Conservation (phyloP, 2,888 invertebrate genomes). For the Hirtodrosophila trivittata region DNA sequence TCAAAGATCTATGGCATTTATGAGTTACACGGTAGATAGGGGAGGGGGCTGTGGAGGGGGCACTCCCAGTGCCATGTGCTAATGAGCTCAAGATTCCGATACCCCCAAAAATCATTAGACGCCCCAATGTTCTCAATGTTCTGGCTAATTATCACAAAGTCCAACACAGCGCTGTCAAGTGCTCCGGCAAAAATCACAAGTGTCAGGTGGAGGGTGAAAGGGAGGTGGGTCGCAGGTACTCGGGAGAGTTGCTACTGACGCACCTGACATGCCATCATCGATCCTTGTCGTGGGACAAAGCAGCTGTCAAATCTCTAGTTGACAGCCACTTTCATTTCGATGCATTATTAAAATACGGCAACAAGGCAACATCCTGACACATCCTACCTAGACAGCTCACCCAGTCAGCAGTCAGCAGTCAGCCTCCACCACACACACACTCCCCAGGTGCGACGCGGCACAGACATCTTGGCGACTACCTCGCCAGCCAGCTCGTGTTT, state of each 20-base stretch:
- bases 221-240: background rate
- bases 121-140: slow-evolving; percentile 6
- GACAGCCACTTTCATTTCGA: slow-evolving; percentile 79
- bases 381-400: slow-evolving; percentile 39
- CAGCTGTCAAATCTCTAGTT: slow-evolving; percentile 78
- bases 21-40: slow-evolving; percentile 50
- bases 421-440: slow-evolving; percentile 1
- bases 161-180: slow-evolving; percentile 18
- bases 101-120: slow-evolving; percentile 4
- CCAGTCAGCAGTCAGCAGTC: slow-evolving; percentile 1
- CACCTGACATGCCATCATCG: slow-evolving; percentile 64
- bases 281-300: slow-evolving; percentile 76
- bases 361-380: slow-evolving; percentile 74
- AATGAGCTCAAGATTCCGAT: slow-evolving; percentile 55
- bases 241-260: slow-evolving; percentile 6
- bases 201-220: background rate
- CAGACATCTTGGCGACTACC: slow-evolving; percentile 75
- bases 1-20: slow-evolving; percentile 74
- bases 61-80: slow-evolving; percentile 51
- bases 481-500: slow-evolving; percentile 65
- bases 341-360: slow-evolving; percentile 79
- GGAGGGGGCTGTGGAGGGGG: background rate
- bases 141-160: slow-evolving; percentile 58
- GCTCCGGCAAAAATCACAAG: slow-evolving; percentile 8
- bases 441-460: slow-evolving; percentile 60